Evolutionary conservation across 2,113 vertebrate genomes (phyloP).

Genomic region (Sinocyclocheilus grahami): DNA sequence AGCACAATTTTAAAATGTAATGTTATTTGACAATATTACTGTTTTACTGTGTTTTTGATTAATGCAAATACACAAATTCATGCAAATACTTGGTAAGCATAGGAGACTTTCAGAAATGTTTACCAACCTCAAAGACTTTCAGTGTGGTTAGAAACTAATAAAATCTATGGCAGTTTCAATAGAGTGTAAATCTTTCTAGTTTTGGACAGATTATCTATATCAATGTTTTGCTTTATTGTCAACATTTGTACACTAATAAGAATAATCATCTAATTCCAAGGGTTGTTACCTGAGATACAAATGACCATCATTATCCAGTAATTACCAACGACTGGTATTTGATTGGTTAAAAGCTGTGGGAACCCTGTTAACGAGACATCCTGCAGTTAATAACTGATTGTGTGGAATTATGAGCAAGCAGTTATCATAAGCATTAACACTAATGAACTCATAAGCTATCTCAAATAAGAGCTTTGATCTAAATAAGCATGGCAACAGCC

Average conservation of each 20-base stretch:
- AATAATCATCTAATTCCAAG: background rate
- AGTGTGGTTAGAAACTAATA: too few relatives aligned
- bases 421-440: slow-evolving; percentile 13
- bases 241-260: too few relatives aligned
- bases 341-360: background rate
- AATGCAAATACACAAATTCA: too few relatives aligned
- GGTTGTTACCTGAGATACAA: background rate
- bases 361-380: background rate
- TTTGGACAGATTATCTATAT: too few relatives aligned
- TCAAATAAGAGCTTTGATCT: background rate
- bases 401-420: background rate
- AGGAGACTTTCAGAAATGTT: background rate
- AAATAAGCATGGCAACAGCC: background rate
- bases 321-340: background rate
- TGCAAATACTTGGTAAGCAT: background rate
- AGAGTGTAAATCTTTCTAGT: too few relatives aligned
- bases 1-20: too few relatives aligned
- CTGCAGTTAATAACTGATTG: background rate
- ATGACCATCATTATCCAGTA: background rate
- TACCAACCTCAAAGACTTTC: too few relatives aligned
- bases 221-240: background rate
- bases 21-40: too few relatives aligned
- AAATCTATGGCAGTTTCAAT: too few relatives aligned
- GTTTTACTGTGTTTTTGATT: too few relatives aligned
- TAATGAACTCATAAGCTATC: background rate